These are phyloP conservation scores for Sinocyclocheilus anophthalmus DNA, from an alignment of 2,113 vertebrate species.

Conservation along the genomic window DNA sequence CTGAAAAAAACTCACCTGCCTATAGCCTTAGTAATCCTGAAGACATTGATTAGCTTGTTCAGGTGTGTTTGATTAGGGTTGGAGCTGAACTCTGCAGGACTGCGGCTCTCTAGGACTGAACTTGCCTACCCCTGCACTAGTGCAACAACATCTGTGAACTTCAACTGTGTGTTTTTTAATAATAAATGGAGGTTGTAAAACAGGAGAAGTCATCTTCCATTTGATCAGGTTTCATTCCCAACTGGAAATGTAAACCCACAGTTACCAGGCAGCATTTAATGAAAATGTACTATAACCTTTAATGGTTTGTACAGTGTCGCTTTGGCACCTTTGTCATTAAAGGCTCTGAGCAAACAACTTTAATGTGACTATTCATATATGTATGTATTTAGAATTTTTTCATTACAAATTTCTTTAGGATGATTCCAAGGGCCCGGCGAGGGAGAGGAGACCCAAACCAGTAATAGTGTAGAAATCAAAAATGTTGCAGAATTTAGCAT, in stretches of 20 bases:
- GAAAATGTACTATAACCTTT: constrained; percentile 58
- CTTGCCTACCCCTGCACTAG: neutral
- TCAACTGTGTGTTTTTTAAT: constrained; percentile 47
- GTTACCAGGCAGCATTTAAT: constrained; percentile 65
- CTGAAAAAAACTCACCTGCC: too few species aligned
- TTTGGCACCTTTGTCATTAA: constrained; percentile 8
- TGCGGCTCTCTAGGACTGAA: too few species aligned
- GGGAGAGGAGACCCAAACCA: too few species aligned
- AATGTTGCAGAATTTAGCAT: too few species aligned
- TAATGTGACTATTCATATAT: neutral
- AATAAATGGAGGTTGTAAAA: constrained; percentile 63
- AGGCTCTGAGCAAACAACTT: constrained; percentile 50
- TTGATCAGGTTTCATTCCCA: constrained; percentile 57
- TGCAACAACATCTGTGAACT: constrained; percentile 40
- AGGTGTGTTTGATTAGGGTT: too few species aligned
- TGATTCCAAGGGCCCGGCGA: too few species aligned
- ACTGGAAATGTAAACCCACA: constrained; percentile 61
- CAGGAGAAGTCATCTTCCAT: constrained; percentile 54
- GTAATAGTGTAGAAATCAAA: too few species aligned
- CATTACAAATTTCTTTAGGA: too few species aligned
- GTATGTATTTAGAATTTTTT: too few species aligned
- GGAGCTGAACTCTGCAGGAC: too few species aligned
- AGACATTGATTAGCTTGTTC: too few species aligned
- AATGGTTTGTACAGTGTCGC: constrained; percentile 55
- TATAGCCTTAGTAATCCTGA: too few species aligned